Base-by-base conservation (phyloP, 2,113 vertebrate genomes). In the Phainopepla nitens region DNA sequence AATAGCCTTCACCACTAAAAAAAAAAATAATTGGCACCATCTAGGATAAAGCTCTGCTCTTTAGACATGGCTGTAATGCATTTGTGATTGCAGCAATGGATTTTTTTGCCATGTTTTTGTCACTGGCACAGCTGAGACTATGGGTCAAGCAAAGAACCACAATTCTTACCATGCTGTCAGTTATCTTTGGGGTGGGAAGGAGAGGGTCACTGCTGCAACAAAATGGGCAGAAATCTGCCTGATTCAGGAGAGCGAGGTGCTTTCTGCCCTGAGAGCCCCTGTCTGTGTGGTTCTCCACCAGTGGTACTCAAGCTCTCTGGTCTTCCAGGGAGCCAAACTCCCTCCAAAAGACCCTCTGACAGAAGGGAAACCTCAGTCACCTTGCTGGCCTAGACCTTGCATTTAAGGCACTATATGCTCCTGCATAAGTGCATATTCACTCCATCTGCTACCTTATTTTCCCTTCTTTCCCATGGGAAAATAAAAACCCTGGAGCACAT, bases 141-240 rank as follows among this genome's bases (percentile, higher is more conserved):
- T 0, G 6, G 28, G 29, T 72, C 36, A 35, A 61, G 50, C 25
- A 53, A 69, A 45, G 41, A 61, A 23, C 29, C 13, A 9, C 13
- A 4, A 16, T 5, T 16, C 19, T 50, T n/a, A 22, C 15, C n/a
- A 28, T 0, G 0, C 3, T 39, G 35, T 58, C 60, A 56, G 21
- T 56, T 62, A 22, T 25, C 29, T 44, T 44, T n/a, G 57, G 41
- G 31, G 31, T 62, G 44, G 39, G 27, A 73, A 84, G 44, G 23
- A 87, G 44, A 69, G 33, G 17, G n/a, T 70, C 23, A 9, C 18
- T 28, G 39, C 51, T 49, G 77, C 9, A 81, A 36, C 2, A 44
- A 61, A 58, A 68, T 8, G 24, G 44, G 49, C 33, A 93, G 39
- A 65, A 80, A 61, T 21, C 44, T 31, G 49, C 9, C 28, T 6